phyloP scores from a whole-genome alignment of 2,888 invertebrate species.

The Microctonus hyperodae region DNA sequence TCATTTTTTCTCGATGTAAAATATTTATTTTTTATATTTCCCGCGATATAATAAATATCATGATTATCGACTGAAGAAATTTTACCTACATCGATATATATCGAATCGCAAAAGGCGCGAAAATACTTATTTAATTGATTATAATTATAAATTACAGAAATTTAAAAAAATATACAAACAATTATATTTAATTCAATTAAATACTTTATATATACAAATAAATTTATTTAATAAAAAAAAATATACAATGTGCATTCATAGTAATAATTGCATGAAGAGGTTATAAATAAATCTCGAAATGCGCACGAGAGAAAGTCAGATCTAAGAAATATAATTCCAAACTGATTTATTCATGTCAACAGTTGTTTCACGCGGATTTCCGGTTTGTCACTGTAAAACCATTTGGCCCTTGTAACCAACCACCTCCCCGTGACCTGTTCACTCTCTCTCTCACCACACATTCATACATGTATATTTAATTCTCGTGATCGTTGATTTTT shows the following conservation, averaged over 20 bases:
- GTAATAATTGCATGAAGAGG: not conserved
- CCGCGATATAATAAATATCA: not conserved
- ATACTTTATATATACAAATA: no score
- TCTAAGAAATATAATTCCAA: not conserved
- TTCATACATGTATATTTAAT: not conserved
- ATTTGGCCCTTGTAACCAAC: not conserved
- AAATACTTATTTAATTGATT: no score
- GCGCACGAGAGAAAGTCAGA: not conserved
- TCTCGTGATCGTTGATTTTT: not conserved
- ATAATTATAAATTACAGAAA: no score
- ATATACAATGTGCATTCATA: no score
- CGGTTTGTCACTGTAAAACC: not conserved
- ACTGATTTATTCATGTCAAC: slow-evolving; percentile 1
- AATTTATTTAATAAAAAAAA: no score
- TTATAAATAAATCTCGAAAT: not conserved
- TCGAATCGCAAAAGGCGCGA: not conserved
- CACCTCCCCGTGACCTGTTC: not conserved
- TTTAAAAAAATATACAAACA: no score
- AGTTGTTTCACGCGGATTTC: not conserved
- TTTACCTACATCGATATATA: not conserved
- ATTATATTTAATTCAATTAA: no score
- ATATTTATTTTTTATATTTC: not conserved
- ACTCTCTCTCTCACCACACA: not conserved
- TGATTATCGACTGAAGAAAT: not conserved
- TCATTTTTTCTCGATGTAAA: not conserved